These are phyloP conservation scores for Alentia gelatinosa DNA, from an alignment of 2,888 invertebrate genomes.

Conservation along the genomic window DNA sequence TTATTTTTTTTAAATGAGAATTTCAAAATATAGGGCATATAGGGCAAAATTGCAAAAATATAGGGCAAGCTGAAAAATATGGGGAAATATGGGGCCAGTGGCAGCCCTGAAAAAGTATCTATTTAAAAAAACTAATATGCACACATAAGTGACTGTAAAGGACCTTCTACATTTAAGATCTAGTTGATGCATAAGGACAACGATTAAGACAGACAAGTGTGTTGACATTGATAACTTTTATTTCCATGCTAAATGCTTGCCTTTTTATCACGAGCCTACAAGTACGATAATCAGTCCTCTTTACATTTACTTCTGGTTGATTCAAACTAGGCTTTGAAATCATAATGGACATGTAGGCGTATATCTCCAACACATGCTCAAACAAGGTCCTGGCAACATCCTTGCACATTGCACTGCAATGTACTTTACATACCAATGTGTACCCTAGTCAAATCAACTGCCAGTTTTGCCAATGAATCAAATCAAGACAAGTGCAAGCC, in stretches of 20 bases:
- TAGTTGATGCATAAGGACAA: background rate
- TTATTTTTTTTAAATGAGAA: too few species aligned
- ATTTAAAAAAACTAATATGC: too few species aligned
- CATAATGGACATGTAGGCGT: conserved; percentile 45
- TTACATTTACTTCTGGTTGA: conserved; percentile 34
- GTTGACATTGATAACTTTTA: conserved; percentile 54
- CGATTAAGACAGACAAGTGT: too few species aligned
- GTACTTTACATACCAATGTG: conserved; percentile 14
- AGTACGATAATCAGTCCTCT: conserved; percentile 48
- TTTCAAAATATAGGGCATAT: too few species aligned
- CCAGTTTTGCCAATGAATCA: conserved; percentile 37
- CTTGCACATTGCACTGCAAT: background rate
- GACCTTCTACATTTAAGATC: background rate
- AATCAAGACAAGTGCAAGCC: conserved; percentile 36
- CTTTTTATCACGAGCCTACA: conserved; percentile 54
- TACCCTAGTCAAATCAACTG: conserved; percentile 23
- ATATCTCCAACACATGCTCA: conserved; percentile 39
- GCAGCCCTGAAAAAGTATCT: too few species aligned
- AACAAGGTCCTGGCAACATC: conserved; percentile 28
- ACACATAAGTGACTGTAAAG: too few species aligned
- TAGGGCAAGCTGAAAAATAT: too few species aligned
- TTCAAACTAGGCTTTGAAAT: conserved; percentile 41
- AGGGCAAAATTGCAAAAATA: too few species aligned
- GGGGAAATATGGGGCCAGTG: too few species aligned
- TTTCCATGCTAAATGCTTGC: conserved; percentile 54